Evolutionary conservation across 2,113 vertebrate genomes (phyloP).

Genomic region (Amphilophus citrinellus): DNA sequence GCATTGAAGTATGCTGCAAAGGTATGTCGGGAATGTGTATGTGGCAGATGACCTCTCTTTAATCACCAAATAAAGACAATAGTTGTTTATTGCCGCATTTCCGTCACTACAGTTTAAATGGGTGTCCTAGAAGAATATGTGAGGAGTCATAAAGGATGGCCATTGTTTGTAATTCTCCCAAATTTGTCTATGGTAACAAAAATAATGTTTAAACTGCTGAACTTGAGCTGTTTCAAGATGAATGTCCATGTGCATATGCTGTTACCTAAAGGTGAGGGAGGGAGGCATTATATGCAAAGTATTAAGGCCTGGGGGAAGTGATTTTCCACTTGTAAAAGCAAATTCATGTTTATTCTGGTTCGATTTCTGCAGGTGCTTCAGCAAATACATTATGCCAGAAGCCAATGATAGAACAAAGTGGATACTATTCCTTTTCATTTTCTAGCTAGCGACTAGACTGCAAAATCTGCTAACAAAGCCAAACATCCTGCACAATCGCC

Average conservation of each 20-base stretch:
- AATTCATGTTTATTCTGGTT: neutral
- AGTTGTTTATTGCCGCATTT: conserved; percentile 63
- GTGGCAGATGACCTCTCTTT: conserved; percentile 74
- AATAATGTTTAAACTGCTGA: neutral
- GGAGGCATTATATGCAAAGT: neutral
- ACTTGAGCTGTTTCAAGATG: neutral
- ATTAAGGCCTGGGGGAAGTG: neutral
- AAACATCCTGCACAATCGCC: neutral
- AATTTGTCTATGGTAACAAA: conserved; percentile 31
- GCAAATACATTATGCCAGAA: neutral
- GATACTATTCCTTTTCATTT: neutral
- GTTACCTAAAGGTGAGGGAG: neutral
- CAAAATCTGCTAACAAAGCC: neutral
- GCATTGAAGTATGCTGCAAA: conserved; percentile 65
- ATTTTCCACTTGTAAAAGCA: neutral
- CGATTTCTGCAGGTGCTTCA: neutral
- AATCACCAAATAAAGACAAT: conserved; percentile 69
- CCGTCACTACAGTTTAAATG: conserved; percentile 59
- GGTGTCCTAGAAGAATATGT: conserved; percentile 59
- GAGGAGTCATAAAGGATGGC: conserved; percentile 31
- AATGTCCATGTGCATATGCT: neutral
- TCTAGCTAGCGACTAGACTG: neutral
- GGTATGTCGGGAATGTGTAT: conserved; percentile 74
- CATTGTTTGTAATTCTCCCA: conserved; percentile 55
- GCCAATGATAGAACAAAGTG: neutral